Percentiles rank a stretch among this genome's conserved stretches.
Evolutionary conservation across 37 sponge, comb jelly and placozoan species (phyloP).

Genomic region (Petrosia ficiformis): DNA sequence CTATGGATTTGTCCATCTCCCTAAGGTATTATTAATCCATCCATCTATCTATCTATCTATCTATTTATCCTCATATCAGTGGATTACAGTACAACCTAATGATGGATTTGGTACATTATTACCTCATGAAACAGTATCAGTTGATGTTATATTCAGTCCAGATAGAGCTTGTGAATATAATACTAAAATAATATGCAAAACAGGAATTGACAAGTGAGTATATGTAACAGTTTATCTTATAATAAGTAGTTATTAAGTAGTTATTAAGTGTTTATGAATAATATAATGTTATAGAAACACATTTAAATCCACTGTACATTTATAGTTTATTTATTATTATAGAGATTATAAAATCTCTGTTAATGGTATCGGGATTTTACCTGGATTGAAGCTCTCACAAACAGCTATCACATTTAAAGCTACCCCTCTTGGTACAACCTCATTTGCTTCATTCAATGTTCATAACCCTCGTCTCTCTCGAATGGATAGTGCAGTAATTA

Average conservation of each 20-base stretch:
- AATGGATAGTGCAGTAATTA: slow-evolving; percentile 29
- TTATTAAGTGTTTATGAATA: too few relatives aligned
- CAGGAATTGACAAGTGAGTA: slow-evolving; percentile 39
- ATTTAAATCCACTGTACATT: too few relatives aligned
- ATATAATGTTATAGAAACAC: too few relatives aligned
- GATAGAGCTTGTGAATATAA: slow-evolving; percentile 39
- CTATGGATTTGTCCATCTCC: slow-evolving; percentile 81
- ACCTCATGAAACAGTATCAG: slow-evolving; percentile 69
- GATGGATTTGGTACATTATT: slow-evolving; percentile 90
- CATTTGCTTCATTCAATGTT: slow-evolving; percentile 38
- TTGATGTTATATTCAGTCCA: slow-evolving; percentile 76
- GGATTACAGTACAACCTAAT: slow-evolving; percentile 73
- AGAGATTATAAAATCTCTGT: slow-evolving; percentile 60
- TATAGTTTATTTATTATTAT: slow-evolving; percentile 5
- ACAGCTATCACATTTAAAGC: slow-evolving; percentile 60
- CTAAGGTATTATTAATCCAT: slow-evolving; percentile 20
- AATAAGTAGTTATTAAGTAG: too few relatives aligned
- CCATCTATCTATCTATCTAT: neutral
- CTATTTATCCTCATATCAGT: slow-evolving; percentile 12
- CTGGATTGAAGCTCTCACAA: slow-evolving; percentile 62
- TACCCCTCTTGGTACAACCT: slow-evolving; percentile 48
- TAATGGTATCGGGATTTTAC: slow-evolving; percentile 59
- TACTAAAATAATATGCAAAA: slow-evolving; percentile 55
- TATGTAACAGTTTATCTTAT: neutral
- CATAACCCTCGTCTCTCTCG: slow-evolving; percentile 32